phyloP scores from a whole-genome alignment of 2,113 vertebrate species.

The Catharus minimus region DNA sequence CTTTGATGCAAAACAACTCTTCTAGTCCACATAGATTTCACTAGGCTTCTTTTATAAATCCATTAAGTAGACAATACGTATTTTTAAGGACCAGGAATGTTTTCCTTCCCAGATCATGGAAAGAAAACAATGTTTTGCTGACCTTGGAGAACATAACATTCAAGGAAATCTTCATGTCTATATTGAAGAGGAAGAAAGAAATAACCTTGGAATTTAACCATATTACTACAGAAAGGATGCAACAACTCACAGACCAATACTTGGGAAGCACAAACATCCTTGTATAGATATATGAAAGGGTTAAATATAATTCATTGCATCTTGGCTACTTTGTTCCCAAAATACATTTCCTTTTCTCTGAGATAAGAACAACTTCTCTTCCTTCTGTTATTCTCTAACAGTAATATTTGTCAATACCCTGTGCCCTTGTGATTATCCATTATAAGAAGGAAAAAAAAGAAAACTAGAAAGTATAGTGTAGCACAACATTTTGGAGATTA shows the following conservation, averaged over 20 bases:
- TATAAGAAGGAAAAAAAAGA: neutral
- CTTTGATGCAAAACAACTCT: neutral
- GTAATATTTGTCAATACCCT: neutral
- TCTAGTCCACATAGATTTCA: neutral
- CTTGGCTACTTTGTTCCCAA: constrained; percentile 15
- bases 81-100: neutral
- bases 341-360: constrained; percentile 23
- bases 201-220: constrained; percentile 22
- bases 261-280: neutral
- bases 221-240: neutral
- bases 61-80: neutral
- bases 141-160: constrained; percentile 1
- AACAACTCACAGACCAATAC: neutral
- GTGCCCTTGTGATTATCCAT: neutral
- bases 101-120: constrained; percentile 10
- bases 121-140: constrained; percentile 22
- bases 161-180: neutral
- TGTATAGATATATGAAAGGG: neutral
- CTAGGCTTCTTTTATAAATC: neutral
- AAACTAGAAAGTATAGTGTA: neutral
- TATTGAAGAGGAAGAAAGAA: neutral
- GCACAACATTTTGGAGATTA: neutral
- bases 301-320: constrained; percentile 15
- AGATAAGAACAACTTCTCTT: constrained; percentile 30
- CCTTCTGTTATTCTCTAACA: neutral